Percentiles rank a stretch among this genome's conserved stretches.
phyloP scores from a whole-genome alignment of 2,113 vertebrate species.

The Gymnobelideus leadbeateri region DNA sequence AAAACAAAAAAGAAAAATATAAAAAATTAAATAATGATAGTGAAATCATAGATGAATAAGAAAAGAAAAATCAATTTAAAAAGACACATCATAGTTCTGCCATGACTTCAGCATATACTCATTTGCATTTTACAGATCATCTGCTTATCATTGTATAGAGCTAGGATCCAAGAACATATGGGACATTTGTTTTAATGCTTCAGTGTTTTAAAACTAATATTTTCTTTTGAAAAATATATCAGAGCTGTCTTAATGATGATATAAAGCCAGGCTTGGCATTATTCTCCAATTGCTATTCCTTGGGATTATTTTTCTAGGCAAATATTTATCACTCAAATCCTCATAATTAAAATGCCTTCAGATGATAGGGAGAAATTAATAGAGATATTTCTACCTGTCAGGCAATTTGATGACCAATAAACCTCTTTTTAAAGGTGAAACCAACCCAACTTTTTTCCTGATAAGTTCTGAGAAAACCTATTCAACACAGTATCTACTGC shows the following conservation, averaged over 20 bases:
- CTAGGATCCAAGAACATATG: not conserved
- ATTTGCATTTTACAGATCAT: not conserved
- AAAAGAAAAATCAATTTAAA: not conserved
- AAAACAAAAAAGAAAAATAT: not conserved
- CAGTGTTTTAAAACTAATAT: not conserved
- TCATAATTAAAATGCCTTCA: slow-evolving; percentile 20
- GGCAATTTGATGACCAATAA: not conserved
- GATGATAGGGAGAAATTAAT: not conserved
- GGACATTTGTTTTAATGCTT: slow-evolving; percentile 29
- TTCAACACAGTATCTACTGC: not conserved
- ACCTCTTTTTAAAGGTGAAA: slow-evolving; percentile 2
- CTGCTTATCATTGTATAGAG: not conserved
- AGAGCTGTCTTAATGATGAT: not conserved
- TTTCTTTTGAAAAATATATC: not conserved
- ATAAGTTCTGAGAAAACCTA: not conserved
- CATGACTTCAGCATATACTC: not conserved
- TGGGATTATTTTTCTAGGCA: slow-evolving; percentile 18
- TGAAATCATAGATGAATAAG: not conserved
- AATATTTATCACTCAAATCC: slow-evolving; percentile 11
- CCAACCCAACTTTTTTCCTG: not conserved
- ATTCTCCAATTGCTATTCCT: not conserved
- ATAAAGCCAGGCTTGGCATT: slow-evolving; percentile 36
- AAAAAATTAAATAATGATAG: not conserved
- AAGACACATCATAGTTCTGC: not conserved
- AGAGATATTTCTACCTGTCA: not conserved